Evolutionary conservation across 2,888 invertebrate species (phyloP), one percentile per base, ranked within the genome.

Genomic region (Barypeithes pellucidus): DNA sequence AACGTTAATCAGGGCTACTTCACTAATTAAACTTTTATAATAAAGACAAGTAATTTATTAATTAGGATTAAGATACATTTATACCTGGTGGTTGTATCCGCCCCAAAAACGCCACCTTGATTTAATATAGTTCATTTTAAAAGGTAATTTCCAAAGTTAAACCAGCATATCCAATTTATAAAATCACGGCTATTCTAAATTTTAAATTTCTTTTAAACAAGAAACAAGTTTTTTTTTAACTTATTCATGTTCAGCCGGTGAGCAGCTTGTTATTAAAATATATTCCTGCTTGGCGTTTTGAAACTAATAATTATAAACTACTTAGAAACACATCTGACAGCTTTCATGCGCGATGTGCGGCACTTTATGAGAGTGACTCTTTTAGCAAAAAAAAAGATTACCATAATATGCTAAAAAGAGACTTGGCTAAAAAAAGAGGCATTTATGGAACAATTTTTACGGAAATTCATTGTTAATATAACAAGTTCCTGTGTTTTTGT

Each of bases 291-390:
- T 62, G 68, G 69, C 73, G 73, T 67, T 67, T 71, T 77, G 76
- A 77, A 83, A 79, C 81, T 78, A 77, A 76, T 82, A 83, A 83
- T 83, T 83, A 83, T 83, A 83, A 83, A 82, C 80, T 81, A 82
- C 83, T 83, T 83, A 82, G 81, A 82, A 79, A 77, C 80, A 77
- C 50, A 45, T 81, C 82, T 82, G 81, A 82, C 82, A 81, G 80
- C 76, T 81, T 77, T 78, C 80, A 78, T 81, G 81, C 79, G 80
- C 78, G 73, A 33, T 14, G 4, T 29, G 9, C 33, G 18, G n/a
- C 22, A 33, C 7, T 57, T 57, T 57, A 33, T n/a, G 20, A 20
- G 50, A 33, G 11, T 8, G 29, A 39, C 24, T 71, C 24, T 63
- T 22, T 14, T 43, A n/a, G 24, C 36, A 52, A 47, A 54, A 52